Base-by-base conservation (phyloP, 2,113 vertebrate genomes). In the Grus americana region DNA sequence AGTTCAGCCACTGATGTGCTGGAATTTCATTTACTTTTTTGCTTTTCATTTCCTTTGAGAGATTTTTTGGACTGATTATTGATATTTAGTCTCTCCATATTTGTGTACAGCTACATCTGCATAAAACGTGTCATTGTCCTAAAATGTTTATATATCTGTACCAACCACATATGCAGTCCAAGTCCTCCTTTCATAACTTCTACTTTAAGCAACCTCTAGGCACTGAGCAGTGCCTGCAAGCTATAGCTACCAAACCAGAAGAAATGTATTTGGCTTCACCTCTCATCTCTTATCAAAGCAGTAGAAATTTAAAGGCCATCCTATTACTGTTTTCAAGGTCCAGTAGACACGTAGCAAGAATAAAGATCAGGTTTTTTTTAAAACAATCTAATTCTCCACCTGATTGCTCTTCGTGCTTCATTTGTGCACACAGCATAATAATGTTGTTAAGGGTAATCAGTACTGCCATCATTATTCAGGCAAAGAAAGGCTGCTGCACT, bases 281-380 rank as follows among this genome's bases (percentile, higher is more conserved):
- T 73, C 86, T 94, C 82, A 71, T 90, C 29, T 93, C 38, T 88
- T 92, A 91, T 92, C 72, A 94, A 91, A 90, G 80, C 40, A 67
- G 44, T n/a, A 72, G n/a, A 57, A 94, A 78, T 82, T 66, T 88
- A 90, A 97, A 95, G 90, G 87, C 82, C 90, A 87, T 85, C 79
- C 59, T 91, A 87, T 95, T 93, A 81, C 87, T 92, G n/a, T 70
- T 93, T 94, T 96, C 88, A 95, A 91, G 93, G 95, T 96, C 82
- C 87, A 87, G 70, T 71, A 90, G 88, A 38, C 46, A 82, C n/a
- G 61, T 47, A 96, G 59, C 16, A 79, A 94, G 85, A 92, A 91
- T 85, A 85, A 95, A 85, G 79, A 88, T 90, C 13, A 67, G 5
- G 4, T 23, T 79, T 78, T 78, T 90, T 91, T 70, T 9, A 17